Conservation (phyloP, 2,113 vertebrate species). For the Pomatostomus ruficeps region DNA sequence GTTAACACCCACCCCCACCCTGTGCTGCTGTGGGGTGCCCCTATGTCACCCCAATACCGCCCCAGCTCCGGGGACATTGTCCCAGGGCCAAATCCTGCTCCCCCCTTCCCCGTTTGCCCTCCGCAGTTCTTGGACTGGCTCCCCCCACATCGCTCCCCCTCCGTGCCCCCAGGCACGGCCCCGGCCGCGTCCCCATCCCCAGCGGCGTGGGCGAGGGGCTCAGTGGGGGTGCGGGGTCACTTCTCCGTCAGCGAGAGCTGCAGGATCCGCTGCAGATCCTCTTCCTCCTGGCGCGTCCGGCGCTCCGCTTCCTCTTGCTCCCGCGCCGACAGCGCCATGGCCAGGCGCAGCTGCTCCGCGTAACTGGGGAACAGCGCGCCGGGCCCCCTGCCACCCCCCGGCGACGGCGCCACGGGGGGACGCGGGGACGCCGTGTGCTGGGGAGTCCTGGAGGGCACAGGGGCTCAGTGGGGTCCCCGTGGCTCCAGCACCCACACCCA, state of each 20-base stretch:
- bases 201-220: not conserved
- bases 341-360: slow-evolving; percentile 88
- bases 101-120: not conserved
- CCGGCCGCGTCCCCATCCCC: not conserved
- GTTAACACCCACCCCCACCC: not conserved
- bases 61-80: not conserved
- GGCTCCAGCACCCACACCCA: not conserved
- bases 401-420: slow-evolving; percentile 34
- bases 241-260: slow-evolving; percentile 94
- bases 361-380: slow-evolving; percentile 81
- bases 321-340: slow-evolving; percentile 90
- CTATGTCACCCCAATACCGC: not conserved
- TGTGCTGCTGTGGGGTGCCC: not conserved
- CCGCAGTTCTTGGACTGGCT: not conserved
- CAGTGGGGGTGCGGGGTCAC: slow-evolving; percentile 56
- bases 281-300: slow-evolving; percentile 83
- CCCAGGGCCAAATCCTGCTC: not conserved
- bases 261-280: slow-evolving; percentile 90
- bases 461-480: not conserved
- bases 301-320: slow-evolving; percentile 88
- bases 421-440: slow-evolving; percentile 75
- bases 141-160: not conserved
- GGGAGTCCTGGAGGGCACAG: slow-evolving; percentile 73
- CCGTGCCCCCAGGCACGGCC: not conserved
- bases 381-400: slow-evolving; percentile 66